Conservation (phyloP, 2,888 invertebrate species). For the Drosophila vallismaia region DNA sequence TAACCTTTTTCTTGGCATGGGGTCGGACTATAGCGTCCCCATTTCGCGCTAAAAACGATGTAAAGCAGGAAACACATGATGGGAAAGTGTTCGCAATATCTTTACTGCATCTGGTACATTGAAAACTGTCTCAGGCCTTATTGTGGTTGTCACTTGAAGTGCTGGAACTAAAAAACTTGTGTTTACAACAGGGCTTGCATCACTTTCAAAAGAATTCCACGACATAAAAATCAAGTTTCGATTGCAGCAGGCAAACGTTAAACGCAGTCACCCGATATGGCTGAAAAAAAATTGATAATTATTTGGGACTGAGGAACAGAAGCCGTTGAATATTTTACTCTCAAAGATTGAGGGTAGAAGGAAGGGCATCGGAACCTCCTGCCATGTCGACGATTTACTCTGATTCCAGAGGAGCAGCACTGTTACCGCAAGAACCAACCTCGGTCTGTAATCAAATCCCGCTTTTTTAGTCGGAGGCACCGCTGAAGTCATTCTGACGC, state of each 20-base stretch:
- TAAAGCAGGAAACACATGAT: constrained; percentile 49
- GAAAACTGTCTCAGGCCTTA: constrained; percentile 42
- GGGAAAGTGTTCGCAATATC: constrained; percentile 48
- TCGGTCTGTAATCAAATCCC: constrained; percentile 65
- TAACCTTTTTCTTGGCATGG: constrained; percentile 14
- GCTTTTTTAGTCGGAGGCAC: background rate
- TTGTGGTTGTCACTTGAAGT: constrained; percentile 74
- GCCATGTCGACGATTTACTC: constrained; percentile 45
- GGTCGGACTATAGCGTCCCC: constrained; percentile 44
- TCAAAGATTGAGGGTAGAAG: constrained; percentile 6
- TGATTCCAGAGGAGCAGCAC: constrained; percentile 32
- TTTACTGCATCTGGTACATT: constrained; percentile 20
- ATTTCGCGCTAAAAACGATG: constrained; percentile 62
- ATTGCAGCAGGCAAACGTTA: constrained; percentile 41
- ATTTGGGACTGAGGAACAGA: constrained; percentile 62
- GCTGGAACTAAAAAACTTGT: constrained; percentile 46
- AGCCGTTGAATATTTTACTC: constrained; percentile 62
- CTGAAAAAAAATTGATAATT: constrained; percentile 50
- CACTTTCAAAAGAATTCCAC: constrained; percentile 72
- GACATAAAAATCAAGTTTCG: constrained; percentile 72
- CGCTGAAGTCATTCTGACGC: constrained; percentile 7
- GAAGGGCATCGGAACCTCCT: constrained; percentile 49
- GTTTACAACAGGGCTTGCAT: constrained; percentile 57
- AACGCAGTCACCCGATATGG: constrained; percentile 52
- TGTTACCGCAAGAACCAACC: constrained; percentile 62